Evolutionary conservation across 2,888 invertebrate species (phyloP).

Genomic region (Hydropsyche betteni): DNA sequence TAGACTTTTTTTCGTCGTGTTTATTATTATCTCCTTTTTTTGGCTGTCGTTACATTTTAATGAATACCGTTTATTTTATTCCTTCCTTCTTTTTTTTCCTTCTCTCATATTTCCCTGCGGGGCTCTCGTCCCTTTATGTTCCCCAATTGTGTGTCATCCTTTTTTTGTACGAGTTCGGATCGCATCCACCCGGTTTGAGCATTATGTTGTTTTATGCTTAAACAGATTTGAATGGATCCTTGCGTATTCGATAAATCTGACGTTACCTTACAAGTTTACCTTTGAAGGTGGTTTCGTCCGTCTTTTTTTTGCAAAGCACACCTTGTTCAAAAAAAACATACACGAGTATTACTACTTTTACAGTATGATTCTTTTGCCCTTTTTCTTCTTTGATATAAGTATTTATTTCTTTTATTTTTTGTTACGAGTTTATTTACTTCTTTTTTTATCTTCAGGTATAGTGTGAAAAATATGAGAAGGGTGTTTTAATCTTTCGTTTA

Average conservation of each 20-base stretch:
- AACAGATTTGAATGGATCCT: constrained; percentile 50
- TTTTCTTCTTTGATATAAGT: constrained; percentile 32
- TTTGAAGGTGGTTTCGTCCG: constrained; percentile 30
- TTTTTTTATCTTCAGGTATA: constrained; percentile 40
- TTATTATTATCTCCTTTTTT: constrained; percentile 48
- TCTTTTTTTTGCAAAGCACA: constrained; percentile 36
- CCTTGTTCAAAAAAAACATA: constrained; percentile 16
- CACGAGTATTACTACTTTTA: constrained; percentile 31
- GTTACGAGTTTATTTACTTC: constrained; percentile 35
- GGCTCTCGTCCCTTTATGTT: constrained; percentile 43
- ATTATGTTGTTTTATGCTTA: constrained; percentile 67
- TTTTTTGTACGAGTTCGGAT: constrained; percentile 38
- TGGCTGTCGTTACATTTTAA: constrained; percentile 51
- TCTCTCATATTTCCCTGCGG: constrained; percentile 21
- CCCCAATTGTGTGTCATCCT: constrained; percentile 43
- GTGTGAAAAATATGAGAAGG: constrained; percentile 45
- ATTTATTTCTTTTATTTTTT: constrained; percentile 47
- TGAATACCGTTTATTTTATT: constrained; percentile 52
- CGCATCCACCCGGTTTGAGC: constrained; percentile 63
- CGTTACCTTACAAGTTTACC: constrained; percentile 28
- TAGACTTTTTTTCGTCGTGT: constrained; percentile 43
- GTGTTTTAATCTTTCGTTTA: constrained; percentile 48
- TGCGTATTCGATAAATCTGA: constrained; percentile 41
- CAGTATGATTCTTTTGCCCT: not conserved
- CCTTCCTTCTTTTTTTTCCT: constrained; percentile 45